Evolutionary conservation across 2,113 vertebrate species (phyloP), one percentile per base, ranked within the genome.

Genomic region (Halichoerus grypus): DNA sequence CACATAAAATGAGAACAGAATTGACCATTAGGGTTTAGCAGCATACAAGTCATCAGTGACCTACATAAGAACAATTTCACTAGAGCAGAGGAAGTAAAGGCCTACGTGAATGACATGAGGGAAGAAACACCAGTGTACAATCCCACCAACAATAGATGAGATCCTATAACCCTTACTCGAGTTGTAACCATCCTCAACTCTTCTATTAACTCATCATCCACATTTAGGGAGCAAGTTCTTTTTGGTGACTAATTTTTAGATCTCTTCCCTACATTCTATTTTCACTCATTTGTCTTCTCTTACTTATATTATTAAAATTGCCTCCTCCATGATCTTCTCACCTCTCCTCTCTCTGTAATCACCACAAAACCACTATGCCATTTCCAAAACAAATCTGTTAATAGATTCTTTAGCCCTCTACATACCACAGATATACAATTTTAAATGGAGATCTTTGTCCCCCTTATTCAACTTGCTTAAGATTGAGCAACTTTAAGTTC

Each of bases 231-330:
- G 36, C 59, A 69, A 51, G 26, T 55, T 42, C 31, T 39, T 39
- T 55, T 88, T 63, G 39, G 51, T 84, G 53, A 92, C 16, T 63
- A 24, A 36, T 77, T 95, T 77, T 79, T 39, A 55, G 69, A 76
- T 79, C 31, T 84, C 61, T 95, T 79, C 16, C 19, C 42, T 77
- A 15, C 2, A 33, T 8, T 84, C 7, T 22, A 31, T 22, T 46
- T n/a, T 87, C 22, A 55, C 24, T 95, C 26, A 92, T 49, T 97
- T 57, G 71, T 65, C 57, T 77, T 57, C 31, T 87, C 59, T 95
- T 84, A 24, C 53, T 61, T 51, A 49, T 46, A 46, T 22, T 33
- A 28, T 67, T 53, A 31, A 63, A 88, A 71, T 69, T 77, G 69
- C n/a, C n/a, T n/a, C 33, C 49, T 61, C 24, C 28, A 16, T 26